Percentiles rank a stretch among this genome's conserved stretches.
These are phyloP conservation scores for Zygaena filipendulae DNA, from an alignment of 2,888 invertebrate genomes.

Conservation along the genomic window DNA sequence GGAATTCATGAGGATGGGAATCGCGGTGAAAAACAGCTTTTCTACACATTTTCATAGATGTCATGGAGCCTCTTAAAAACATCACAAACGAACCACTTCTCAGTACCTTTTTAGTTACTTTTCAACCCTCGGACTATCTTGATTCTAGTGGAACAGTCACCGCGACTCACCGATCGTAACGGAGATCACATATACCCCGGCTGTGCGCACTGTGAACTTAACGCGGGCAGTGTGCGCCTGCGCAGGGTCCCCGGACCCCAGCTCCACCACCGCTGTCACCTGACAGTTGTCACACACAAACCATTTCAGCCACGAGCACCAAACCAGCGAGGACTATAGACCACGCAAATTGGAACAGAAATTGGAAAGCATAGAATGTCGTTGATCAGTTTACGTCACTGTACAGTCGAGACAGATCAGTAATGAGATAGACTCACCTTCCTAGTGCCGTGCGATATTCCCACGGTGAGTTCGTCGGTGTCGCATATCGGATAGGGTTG, in stretches of 20 bases:
- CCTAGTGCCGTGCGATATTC: conserved; percentile 86
- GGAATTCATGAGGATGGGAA: no score
- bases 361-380: neutral
- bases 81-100: no score
- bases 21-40: no score
- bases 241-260: conserved; percentile 89
- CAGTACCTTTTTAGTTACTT: no score
- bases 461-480: conserved; percentile 88
- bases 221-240: conserved; percentile 88
- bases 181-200: conserved; percentile 89
- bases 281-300: conserved; percentile 30
- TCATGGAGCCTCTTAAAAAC: no score
- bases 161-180: conserved; percentile 76
- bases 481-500: conserved; percentile 95
- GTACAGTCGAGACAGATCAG: no score
- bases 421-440: conserved; percentile 72
- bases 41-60: no score
- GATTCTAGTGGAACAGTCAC: no score
- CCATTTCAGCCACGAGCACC: no score
- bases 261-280: conserved; percentile 86
- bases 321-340: neutral
- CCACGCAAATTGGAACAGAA: neutral
- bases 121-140: no score
- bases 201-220: conserved; percentile 91
- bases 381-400: no score